Base-by-base conservation (phyloP, 2,797 vertebrate species). In the Threskiornis aethiopicus region DNA sequence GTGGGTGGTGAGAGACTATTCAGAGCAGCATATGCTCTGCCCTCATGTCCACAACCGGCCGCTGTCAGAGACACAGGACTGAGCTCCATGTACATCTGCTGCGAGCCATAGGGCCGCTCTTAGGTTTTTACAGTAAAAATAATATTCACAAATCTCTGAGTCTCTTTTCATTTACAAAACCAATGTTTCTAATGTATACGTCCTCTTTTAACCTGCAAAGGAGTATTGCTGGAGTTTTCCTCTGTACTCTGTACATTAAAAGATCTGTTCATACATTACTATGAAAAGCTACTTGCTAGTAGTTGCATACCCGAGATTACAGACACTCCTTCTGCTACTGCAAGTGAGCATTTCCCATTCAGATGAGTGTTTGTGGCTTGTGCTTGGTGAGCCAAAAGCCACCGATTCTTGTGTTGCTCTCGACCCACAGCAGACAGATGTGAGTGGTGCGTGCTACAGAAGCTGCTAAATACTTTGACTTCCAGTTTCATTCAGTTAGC, bases 21-120 rank as follows among this genome's bases (percentile, higher is more conserved):
- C 16, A 41, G 73, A 79, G 46, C 37, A 81, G 84, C 31, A 57
- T 26, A 41, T 33, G 42, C 62, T 79, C 41, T 90, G 87, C 24
- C n/a, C 37, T 81, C 11, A 0, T 33, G 44, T 29, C 69, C 18
- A 1, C 39, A 66, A 2, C 18, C 0, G 2, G 19, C 42, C 1
- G 0, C 1, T 52, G 25, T 9, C 76, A 82, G 31, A 84, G 69
- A 42, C 39, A 62, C 10, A 28, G 52, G 33, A 35, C 51, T 28
- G 54, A 92, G 57, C 47, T 83, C 52, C 31, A 24, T 0, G 2
- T 13, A 54, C 24, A 3, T 41, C 75, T 37, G 24, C 73, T 39
- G 73, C 2, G 6, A 89, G 54, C 31, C 13, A 13, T 0, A 20
- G 1, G 3, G 26, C 4, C 58, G 25, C 29, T 41, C n/a, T 10